Base-by-base conservation (phyloP, 2,888 invertebrate species). In the Tachina lurida region DNA sequence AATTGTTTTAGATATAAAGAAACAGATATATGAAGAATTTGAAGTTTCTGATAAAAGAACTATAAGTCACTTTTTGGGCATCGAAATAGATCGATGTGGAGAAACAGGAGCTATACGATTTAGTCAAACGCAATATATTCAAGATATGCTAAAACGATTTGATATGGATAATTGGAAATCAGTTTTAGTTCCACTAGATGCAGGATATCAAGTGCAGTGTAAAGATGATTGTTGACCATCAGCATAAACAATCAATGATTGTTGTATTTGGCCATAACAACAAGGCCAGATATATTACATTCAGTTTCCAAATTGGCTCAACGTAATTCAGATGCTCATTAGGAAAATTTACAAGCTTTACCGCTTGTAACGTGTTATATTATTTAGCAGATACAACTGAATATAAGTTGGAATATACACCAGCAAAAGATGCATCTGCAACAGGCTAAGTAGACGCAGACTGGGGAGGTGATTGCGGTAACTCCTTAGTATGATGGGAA, bases 181-280 rank as follows among this genome's bases (percentile, higher is more conserved):
- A 22, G 13, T 45, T 12, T 45, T 19, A 12, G 43, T 22, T 3
- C 65, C 65, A 19, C 65, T 65, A 45, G 80, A 77, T 13, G 52
- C 78, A 19, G 73, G 85, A 10, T 81, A 77, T 65, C 84, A 87
- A 39, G 60, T 52, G 31, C 45, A 84, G 10, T 86, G 87, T 65
- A 54, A 31, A 7, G 47, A 56, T 15, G 58, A 73, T 7, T 87
- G 78, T 76, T 15, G 76, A 88, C 22, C 41, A 78, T 47, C 78
- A 49, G 9, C n/a, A 65, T 31, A 88, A 87, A 70, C 88, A 87
- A 52, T 86, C 84, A 0, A 17, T 88, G 22, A 78, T 87, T 13
- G 86, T 78, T n/a, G n/a, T n/a, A 7, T n/a, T 19, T 22, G 22
- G 22, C 22, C 22, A 22, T 22, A 22, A 2, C 22, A 22, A 22